Base-by-base conservation (phyloP, 2,113 vertebrate genomes). In the Lycocorax pyrrhopterus region DNA sequence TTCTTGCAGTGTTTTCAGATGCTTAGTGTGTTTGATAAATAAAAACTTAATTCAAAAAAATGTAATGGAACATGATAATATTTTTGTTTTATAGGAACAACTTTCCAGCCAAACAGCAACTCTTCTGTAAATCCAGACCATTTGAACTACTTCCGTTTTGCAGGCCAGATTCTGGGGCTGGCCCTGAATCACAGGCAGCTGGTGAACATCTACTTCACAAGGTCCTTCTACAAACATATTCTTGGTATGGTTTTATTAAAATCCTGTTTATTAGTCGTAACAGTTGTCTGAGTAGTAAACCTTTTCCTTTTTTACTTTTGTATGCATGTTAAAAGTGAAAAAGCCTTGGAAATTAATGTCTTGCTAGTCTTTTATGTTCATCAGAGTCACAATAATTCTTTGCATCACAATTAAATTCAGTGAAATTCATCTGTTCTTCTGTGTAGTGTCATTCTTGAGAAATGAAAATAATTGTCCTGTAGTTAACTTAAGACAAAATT, bases 201-300 rank as follows among this genome's bases (percentile, higher is more conserved):
- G 95, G 99, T 99, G 86, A 99, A 99, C 97, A 99, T 99, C 96
- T 99, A 99, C 96, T 99, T 99, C 97, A 99, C 99, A 5, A 98
- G 99, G 74, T 99, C 99, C 46, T 99, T 99, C 98, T 99, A 99
- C 98, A 99, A 99, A 93, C 99, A 99, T 96, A 99, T 99, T 91
- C 98, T 99, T 96, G 99, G 99, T 99, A 97, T 93, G 93, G 21
- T 71, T 96, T 67, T 80, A 21, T 87, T 89, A 62, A 84, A 76
- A 68, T 86, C 43, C 43, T 84, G 7, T 66, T 93, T 43, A 12
- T 79, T 90, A 69, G 39, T 53, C 10, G 0, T 47, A 81, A 33
- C 16, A 47, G 66, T 78, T 74, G 6, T 21, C 72, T 58, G 27
- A 47, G 25, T 27, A 47, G 46, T 87, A 83, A 82, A 37, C 8